Percentiles rank a stretch among this genome's conserved stretches.
Evolutionary conservation across 2,113 vertebrate species (phyloP).

Genomic region (Sander lucioperca): DNA sequence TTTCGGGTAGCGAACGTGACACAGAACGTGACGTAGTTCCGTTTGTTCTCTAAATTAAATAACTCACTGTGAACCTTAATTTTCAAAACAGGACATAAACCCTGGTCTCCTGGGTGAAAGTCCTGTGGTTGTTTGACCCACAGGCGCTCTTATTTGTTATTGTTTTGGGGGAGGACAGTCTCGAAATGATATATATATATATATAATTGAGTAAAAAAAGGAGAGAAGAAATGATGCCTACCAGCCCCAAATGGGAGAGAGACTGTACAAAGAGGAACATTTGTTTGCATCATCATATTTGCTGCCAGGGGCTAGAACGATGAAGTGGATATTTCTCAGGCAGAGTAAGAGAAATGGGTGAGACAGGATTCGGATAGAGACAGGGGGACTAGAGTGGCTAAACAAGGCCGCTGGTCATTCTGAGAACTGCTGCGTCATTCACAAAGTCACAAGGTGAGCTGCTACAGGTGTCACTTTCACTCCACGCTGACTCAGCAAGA

Average conservation of each 20-base stretch:
- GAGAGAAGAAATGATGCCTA: not conserved
- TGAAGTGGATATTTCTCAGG: constrained; percentile 6
- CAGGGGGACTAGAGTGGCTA: not conserved
- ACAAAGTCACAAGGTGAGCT: constrained; percentile 57
- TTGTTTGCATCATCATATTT: constrained; percentile 4
- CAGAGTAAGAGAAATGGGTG: constrained; percentile 9
- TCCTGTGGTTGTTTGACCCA: too few species aligned
- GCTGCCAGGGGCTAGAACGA: not conserved
- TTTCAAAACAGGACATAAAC: too few species aligned
- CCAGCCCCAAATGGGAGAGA: not conserved
- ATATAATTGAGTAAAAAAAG: not conserved
- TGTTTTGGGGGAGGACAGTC: too few species aligned
- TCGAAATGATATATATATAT: not conserved
- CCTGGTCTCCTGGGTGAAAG: too few species aligned
- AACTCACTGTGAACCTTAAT: too few species aligned
- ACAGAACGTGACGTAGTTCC: too few species aligned
- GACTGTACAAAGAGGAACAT: not conserved
- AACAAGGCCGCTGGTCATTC: constrained; percentile 34
- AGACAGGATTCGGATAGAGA: not conserved
- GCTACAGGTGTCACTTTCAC: constrained; percentile 51
- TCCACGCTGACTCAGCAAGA: constrained; percentile 19
- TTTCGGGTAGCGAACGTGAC: too few species aligned
- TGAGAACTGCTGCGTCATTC: constrained; percentile 65
- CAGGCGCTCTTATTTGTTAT: too few species aligned
- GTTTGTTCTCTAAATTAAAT: too few species aligned